phyloP scores from a whole-genome alignment of 2,113 vertebrate species.

The Sinocyclocheilus grahami region DNA sequence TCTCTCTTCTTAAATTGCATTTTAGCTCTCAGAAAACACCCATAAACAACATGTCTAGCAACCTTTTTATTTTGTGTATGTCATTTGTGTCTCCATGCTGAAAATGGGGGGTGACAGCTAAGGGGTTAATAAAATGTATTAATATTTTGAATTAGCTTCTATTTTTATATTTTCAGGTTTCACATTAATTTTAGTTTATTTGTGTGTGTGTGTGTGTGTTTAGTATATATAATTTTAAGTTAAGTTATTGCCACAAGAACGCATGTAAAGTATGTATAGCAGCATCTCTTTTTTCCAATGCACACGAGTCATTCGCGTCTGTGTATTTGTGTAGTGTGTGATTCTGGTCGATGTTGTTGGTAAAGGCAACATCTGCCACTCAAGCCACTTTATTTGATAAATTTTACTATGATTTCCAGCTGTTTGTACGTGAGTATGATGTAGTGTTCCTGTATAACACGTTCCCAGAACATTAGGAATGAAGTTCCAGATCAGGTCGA shows the following conservation, averaged over 20 bases:
- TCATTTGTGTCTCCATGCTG: too few relatives aligned
- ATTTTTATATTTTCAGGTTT: too few relatives aligned
- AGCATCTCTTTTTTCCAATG: not conserved
- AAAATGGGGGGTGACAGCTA: too few relatives aligned
- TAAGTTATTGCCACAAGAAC: not conserved
- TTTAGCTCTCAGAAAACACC: too few relatives aligned
- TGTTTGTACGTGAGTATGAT: constrained; percentile 50
- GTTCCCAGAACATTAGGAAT: constrained; percentile 21
- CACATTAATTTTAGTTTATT: too few relatives aligned
- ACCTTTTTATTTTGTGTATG: too few relatives aligned
- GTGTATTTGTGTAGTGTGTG: not conserved
- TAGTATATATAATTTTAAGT: too few relatives aligned
- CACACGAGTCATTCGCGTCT: not conserved
- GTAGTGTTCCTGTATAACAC: constrained; percentile 31
- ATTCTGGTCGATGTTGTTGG: not conserved
- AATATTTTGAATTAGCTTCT: too few relatives aligned
- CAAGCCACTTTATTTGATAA: constrained; percentile 37
- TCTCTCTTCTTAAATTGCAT: too few relatives aligned
- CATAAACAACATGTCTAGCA: too few relatives aligned
- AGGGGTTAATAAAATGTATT: too few relatives aligned
- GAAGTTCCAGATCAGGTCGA: not conserved
- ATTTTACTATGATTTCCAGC: constrained; percentile 39
- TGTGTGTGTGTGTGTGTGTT: too few relatives aligned
- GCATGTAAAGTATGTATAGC: not conserved
- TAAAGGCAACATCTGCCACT: constrained; percentile 5